Evolutionary conservation across 1,140 invertebrate species (phyloP).

Genomic region (Idris sp.): DNA sequence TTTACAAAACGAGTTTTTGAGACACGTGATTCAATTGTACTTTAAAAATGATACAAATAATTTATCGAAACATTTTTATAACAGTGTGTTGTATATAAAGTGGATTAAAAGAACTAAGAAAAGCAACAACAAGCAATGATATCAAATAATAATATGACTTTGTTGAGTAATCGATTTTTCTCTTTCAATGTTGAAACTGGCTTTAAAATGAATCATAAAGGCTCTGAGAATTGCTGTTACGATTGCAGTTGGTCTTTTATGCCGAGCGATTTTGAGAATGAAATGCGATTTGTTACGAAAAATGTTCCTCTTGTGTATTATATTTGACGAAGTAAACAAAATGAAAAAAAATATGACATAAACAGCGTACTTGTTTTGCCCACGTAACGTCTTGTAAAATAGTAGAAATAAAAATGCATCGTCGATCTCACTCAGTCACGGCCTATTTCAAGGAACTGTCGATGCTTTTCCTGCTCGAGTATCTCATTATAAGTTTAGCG

Average conservation of each 20-base stretch:
- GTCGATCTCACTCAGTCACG: constrained; percentile 59
- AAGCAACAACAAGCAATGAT: too few species aligned
- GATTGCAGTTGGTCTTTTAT: constrained; percentile 10
- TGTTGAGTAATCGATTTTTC: too few species aligned
- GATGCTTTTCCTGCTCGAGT: constrained; percentile 40
- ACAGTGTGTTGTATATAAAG: too few species aligned
- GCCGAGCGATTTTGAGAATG: constrained; percentile 20
- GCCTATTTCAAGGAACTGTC: constrained; percentile 52
- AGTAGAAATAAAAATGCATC: constrained; percentile 53
- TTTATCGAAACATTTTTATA: too few species aligned
- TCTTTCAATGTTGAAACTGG: too few species aligned
- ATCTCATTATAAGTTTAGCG: constrained; percentile 48
- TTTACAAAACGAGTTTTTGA: too few species aligned
- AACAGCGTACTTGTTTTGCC: constrained; percentile 53
- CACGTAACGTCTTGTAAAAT: constrained; percentile 58
- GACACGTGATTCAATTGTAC: too few species aligned
- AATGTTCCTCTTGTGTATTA: constrained; percentile 43
- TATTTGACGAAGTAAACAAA: constrained; percentile 29
- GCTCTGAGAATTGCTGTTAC: too few species aligned
- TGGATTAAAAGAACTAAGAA: too few species aligned
- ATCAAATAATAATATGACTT: too few species aligned
- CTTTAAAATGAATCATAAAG: too few species aligned
- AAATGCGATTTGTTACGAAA: constrained; percentile 20
- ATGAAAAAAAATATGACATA: constrained; percentile 23
- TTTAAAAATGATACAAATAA: too few species aligned